A percentile compares a stretch with the other conserved stretches of the same genome.
Conservation (phyloP, 1,140 invertebrate genomes). For the Aethina tumida region DNA sequence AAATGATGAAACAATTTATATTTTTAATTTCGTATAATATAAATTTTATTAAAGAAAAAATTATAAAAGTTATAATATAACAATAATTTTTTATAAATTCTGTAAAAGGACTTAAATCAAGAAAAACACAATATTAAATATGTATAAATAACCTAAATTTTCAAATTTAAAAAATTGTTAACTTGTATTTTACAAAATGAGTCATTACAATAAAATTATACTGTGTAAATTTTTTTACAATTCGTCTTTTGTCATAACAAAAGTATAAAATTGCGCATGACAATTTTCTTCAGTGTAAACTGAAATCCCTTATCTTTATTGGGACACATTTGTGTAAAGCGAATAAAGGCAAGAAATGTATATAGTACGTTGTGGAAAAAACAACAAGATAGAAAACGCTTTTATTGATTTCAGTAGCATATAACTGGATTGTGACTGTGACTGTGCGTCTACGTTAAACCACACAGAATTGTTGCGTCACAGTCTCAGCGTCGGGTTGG, state of each 20-base stretch:
- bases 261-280: conserved; percentile 30
- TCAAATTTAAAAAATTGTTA: too few species aligned
- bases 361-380: conserved; percentile 21
- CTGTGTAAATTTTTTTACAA: conserved; percentile 8
- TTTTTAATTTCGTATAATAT: too few species aligned
- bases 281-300: conserved; percentile 21
- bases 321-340: conserved; percentile 17
- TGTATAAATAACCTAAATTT: too few species aligned
- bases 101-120: too few species aligned
- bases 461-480: conserved; percentile 6
- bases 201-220: too few species aligned
- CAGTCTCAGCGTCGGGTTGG: conserved; percentile 17
- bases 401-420: conserved; percentile 57
- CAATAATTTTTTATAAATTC: too few species aligned
- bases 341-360: conserved; percentile 20
- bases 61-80: too few species aligned
- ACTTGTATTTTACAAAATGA: too few species aligned
- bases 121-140: too few species aligned
- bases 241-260: conserved; percentile 17
- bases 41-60: too few species aligned
- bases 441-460: conserved; percentile 18
- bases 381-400: conserved; percentile 36
- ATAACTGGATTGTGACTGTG: conserved; percentile 38
- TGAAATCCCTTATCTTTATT: conserved; percentile 23
- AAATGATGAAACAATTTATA: too few species aligned